These are phyloP conservation scores for Artibeus lituratus DNA, from an alignment of 2,797 vertebrate genomes.

Conservation along the genomic window DNA sequence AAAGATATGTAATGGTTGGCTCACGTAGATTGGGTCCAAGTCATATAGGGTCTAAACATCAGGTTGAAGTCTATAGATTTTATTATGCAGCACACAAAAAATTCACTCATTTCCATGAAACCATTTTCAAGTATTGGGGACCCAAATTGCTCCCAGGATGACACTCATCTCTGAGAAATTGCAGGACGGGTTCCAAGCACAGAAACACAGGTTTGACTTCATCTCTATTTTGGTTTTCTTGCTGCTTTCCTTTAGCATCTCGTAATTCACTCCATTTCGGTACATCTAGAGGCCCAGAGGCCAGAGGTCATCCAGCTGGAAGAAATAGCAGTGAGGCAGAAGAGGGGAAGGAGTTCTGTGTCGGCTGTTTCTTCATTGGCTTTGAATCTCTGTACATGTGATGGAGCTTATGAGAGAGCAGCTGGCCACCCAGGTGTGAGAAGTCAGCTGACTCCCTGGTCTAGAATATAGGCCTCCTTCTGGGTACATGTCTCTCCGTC, in stretches of 20 bases:
- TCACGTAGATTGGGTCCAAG: not conserved
- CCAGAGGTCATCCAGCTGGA: not conserved
- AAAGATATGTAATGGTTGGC: not conserved
- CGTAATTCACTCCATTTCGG: not conserved
- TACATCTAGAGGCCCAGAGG: not conserved
- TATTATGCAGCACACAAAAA: not conserved
- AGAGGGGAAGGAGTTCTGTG: not conserved
- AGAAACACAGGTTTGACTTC: not conserved
- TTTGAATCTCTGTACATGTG: not conserved
- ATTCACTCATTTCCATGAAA: not conserved
- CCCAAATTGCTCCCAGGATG: not conserved
- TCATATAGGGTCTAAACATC: not conserved
- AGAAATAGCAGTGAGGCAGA: not conserved
- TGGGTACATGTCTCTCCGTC: not conserved
- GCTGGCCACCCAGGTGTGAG: not conserved
- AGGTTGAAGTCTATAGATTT: not conserved
- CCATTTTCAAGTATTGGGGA: not conserved
- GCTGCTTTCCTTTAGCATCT: not conserved
- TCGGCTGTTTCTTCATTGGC: not conserved
- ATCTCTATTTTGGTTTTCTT: not conserved
- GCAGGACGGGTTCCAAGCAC: not conserved
- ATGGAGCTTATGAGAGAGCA: not conserved
- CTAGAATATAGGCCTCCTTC: not conserved
- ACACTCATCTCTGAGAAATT: conserved; percentile 22
- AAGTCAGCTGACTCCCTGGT: not conserved